A percentile compares a stretch with the other conserved stretches of the same genome.
These are phyloP conservation scores for Onthophagus sagittarius DNA, from an alignment of 2,888 invertebrate genomes.

Conservation along the genomic window DNA sequence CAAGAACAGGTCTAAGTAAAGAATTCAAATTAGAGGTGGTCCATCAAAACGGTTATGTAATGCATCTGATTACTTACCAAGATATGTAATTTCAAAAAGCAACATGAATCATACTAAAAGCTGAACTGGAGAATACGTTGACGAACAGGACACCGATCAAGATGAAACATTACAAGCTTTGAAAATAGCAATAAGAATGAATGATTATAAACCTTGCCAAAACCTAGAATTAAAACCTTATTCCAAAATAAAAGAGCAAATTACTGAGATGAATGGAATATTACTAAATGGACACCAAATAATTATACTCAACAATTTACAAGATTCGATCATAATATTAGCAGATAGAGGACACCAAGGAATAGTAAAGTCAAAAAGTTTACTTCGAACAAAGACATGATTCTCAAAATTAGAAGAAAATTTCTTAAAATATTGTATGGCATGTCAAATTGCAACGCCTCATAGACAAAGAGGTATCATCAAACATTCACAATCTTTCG, in stretches of 20 bases:
- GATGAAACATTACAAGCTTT: too few species aligned
- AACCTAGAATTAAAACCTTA: not conserved
- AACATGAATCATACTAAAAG: not conserved
- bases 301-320: not conserved
- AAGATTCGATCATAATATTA: not conserved
- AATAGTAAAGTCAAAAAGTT: not conserved
- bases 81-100: not conserved
- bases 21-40: conserved; percentile 5
- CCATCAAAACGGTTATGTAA: conserved; percentile 15
- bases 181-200: not conserved
- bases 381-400: not conserved
- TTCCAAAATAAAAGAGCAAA: not conserved
- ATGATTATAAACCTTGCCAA: not conserved
- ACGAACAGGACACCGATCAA: too few species aligned
- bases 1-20: conserved; percentile 13
- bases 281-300: not conserved
- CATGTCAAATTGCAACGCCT: conserved; percentile 8
- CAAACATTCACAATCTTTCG: too few species aligned
- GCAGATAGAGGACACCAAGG: not conserved
- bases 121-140: too few species aligned
- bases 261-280: not conserved
- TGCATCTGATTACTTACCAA: conserved; percentile 13
- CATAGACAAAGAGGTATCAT: not conserved
- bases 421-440: not conserved
- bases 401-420: not conserved